Percentiles rank a stretch among this genome's conserved stretches.
phyloP scores from a whole-genome alignment of 2,797 vertebrate genomes.

The Prionace glauca region DNA sequence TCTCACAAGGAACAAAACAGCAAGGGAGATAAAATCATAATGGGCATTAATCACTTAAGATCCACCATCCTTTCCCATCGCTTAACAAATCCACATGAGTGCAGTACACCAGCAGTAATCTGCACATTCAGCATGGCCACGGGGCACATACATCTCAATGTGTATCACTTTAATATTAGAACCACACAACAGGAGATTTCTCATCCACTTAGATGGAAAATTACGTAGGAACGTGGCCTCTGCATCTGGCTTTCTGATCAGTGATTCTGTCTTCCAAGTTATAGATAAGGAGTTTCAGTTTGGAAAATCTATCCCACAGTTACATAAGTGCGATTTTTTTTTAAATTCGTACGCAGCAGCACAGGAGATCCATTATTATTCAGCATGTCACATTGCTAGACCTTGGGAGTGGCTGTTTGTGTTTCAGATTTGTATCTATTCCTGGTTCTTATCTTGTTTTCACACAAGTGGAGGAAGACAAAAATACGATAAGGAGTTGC shows the following conservation, averaged over 20 bases:
- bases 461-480: background rate
- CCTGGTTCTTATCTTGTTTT: background rate
- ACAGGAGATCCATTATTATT: background rate
- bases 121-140: background rate
- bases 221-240: background rate
- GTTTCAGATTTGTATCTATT: background rate
- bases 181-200: background rate
- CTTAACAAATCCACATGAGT: background rate
- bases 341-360: background rate
- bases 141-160: background rate
- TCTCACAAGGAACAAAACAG: background rate
- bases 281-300: background rate
- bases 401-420: background rate
- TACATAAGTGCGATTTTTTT: background rate
- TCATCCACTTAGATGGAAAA: background rate
- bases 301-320: background rate
- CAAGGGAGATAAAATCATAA: background rate
- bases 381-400: background rate
- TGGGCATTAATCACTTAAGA: background rate
- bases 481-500: background rate
- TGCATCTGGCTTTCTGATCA: background rate
- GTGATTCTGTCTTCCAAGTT: background rate
- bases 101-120: background rate
- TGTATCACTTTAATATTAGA: background rate
- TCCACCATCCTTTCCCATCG: background rate